These are phyloP conservation scores for Polylopha cassiicola DNA, from an alignment of 2,888 invertebrate genomes.

Conservation along the genomic window DNA sequence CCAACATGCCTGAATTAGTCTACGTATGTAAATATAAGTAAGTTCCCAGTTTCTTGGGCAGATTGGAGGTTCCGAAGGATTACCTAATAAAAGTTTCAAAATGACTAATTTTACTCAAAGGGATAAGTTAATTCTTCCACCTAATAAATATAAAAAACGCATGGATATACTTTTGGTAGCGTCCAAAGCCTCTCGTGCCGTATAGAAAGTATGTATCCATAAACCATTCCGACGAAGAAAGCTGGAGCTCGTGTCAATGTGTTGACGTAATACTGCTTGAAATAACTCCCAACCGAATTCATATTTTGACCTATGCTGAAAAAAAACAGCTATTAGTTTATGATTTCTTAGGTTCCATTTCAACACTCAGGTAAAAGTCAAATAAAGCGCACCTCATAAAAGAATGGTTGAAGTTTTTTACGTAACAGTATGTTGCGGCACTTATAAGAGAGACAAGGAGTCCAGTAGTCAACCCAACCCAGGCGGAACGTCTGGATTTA, in stretches of 20 bases:
- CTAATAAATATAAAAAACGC: too few species aligned
- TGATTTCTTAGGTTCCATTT: too few species aligned
- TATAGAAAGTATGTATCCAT: conserved; percentile 13
- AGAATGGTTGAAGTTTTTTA: conserved; percentile 2
- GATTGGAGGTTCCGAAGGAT: too few species aligned
- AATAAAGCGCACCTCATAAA: conserved; percentile 1
- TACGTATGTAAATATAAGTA: too few species aligned
- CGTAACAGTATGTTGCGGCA: conserved; percentile 9
- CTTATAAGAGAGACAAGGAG: conserved; percentile 14
- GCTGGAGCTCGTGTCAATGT: conserved; percentile 14
- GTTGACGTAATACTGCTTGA: conserved; percentile 15
- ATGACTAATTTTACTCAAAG: neutral
- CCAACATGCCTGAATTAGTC: too few species aligned
- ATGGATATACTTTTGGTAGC: conserved; percentile 15
- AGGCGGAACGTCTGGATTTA: conserved; percentile 24
- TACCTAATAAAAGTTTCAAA: too few species aligned
- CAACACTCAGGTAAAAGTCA: too few species aligned
- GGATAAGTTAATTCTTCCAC: neutral
- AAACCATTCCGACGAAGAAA: conserved; percentile 19
- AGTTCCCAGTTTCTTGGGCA: too few species aligned
- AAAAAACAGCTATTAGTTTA: neutral
- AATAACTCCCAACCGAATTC: neutral
- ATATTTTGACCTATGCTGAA: conserved; percentile 4
- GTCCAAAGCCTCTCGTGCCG: conserved; percentile 5
- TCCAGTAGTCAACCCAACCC: conserved; percentile 25